Evolutionary conservation across 2,113 vertebrate species (phyloP).

Genomic region (Cheirogaleus medius): DNA sequence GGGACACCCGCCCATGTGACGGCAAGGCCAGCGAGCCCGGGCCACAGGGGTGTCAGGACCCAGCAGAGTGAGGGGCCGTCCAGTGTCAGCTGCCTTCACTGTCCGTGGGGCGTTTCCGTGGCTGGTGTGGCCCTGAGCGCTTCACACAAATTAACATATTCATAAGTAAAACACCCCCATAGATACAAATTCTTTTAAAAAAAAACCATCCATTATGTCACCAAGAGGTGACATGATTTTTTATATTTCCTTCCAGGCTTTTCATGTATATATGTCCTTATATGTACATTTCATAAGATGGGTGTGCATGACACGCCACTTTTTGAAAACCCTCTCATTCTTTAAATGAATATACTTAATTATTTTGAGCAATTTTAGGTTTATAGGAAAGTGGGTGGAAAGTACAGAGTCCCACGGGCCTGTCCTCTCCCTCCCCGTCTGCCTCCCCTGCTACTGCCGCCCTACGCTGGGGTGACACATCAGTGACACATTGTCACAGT

Average conservation of each 20-base stretch:
- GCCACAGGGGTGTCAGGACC: no score
- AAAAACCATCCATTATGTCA: accelerated
- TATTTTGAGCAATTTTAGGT: not conserved
- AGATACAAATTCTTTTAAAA: accelerated
- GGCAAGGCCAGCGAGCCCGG: accelerated
- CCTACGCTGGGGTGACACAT: not conserved
- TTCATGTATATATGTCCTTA: accelerated
- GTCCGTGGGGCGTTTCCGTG: accelerated
- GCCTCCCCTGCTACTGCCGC: accelerated
- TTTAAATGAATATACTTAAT: no score
- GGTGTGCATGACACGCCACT: accelerated
- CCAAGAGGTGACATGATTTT: not conserved
- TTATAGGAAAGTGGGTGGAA: accelerated
- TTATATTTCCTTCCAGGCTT: not conserved
- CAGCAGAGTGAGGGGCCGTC: accelerated
- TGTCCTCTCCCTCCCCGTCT: accelerated
- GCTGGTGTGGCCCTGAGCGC: accelerated
- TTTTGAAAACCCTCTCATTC: not conserved
- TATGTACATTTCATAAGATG: accelerated
- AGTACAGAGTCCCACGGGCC: accelerated
- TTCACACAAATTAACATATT: accelerated
- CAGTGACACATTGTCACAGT: not conserved
- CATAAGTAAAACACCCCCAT: accelerated
- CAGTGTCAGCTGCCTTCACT: not conserved
- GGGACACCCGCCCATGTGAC: not conserved